phyloP scores from a whole-genome alignment of 2,888 invertebrate species.

The Habrosyne pyritoides region DNA sequence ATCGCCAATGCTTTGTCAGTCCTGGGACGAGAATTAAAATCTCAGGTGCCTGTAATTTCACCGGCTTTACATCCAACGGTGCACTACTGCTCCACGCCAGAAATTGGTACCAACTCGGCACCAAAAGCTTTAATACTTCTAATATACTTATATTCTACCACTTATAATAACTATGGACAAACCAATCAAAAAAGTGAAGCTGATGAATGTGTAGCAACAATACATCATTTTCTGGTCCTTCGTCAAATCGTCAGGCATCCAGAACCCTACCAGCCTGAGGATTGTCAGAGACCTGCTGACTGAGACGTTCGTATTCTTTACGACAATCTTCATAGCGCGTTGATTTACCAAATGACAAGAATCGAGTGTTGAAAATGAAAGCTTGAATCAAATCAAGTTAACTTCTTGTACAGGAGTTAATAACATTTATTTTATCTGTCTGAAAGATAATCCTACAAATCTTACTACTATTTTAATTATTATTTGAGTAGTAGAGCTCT shows the following conservation, averaged over 20 bases:
- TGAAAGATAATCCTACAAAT: too few species aligned
- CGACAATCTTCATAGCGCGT: slow-evolving; percentile 48
- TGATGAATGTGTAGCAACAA: slow-evolving; percentile 50
- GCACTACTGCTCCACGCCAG: too few species aligned
- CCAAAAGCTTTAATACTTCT: too few species aligned
- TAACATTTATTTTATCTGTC: background rate
- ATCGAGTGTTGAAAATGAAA: slow-evolving; percentile 1
- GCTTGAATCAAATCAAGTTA: slow-evolving; percentile 13
- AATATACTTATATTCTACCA: too few species aligned
- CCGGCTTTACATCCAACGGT: too few species aligned
- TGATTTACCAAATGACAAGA: background rate
- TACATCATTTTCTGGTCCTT: slow-evolving; percentile 43
- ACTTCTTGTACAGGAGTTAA: background rate
- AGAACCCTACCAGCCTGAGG: slow-evolving; percentile 64
- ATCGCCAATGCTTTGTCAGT: too few species aligned
- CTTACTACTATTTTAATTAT: too few species aligned
- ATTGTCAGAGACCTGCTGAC: slow-evolving; percentile 59
- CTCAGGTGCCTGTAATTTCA: too few species aligned
- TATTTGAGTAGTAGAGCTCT: too few species aligned
- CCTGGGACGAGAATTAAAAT: too few species aligned
- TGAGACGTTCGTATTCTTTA: slow-evolving; percentile 58
- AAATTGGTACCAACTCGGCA: too few species aligned
- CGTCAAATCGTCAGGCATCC: slow-evolving; percentile 53
- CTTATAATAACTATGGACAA: slow-evolving; percentile 24
- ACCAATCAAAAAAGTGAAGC: slow-evolving; percentile 72